Evolutionary conservation across 2,113 vertebrate species (phyloP).

Genomic region (Galbula dea): DNA sequence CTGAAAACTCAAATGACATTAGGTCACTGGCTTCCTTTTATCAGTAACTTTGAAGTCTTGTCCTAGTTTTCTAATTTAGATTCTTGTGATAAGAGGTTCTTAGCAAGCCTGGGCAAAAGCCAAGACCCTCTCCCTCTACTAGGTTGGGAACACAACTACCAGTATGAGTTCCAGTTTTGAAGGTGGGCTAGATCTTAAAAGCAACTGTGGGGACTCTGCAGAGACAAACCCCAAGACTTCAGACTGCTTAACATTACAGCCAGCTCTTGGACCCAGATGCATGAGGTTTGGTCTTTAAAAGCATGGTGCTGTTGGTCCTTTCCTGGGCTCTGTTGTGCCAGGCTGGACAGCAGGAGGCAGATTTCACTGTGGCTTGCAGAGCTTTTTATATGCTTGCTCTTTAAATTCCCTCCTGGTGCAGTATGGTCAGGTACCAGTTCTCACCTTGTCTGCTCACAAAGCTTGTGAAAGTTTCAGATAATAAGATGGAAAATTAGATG

Average conservation of each 20-base stretch:
- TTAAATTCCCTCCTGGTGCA: background rate
- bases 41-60: conserved; percentile 49
- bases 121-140: background rate
- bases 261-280: background rate
- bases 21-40: conserved; percentile 49
- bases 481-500: background rate
- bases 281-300: background rate
- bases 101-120: background rate
- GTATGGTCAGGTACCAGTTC: background rate
- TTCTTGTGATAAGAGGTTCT: conserved; percentile 25
- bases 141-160: background rate
- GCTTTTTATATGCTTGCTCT: background rate
- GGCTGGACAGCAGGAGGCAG: background rate
- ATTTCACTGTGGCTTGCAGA: background rate
- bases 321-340: background rate
- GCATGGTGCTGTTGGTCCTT: fast-evolving
- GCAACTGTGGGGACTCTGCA: background rate
- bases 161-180: background rate
- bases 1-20: background rate
- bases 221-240: background rate
- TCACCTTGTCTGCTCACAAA: background rate
- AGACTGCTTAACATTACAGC: background rate
- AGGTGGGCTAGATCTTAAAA: background rate
- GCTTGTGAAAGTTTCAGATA: background rate
- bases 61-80: conserved; percentile 51